Base-by-base conservation (phyloP, 2,113 vertebrate species). In the Syngnathus typhle region DNA sequence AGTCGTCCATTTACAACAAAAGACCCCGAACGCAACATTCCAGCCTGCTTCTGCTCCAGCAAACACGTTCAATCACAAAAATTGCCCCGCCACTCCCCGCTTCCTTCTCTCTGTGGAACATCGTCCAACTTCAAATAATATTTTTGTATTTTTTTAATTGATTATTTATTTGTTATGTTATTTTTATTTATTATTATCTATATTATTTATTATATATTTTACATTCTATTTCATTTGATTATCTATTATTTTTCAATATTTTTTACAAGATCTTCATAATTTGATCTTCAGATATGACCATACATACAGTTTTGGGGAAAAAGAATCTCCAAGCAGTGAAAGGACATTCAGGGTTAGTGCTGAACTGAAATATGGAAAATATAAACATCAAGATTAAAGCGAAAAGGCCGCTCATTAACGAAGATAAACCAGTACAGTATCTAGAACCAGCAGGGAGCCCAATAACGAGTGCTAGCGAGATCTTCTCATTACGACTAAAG, bases 41-140 rank as follows among this genome's bases (percentile, higher is more conserved):
- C 83, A 74, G 80, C 47, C 72, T 73, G 81, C 75, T 88, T 88
- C 85, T 78, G 78, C 85, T 87, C 81, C 85, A 86, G 75, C 84
- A 79, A 78, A 87, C 85, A 85, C 75, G 70, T 84, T 88, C 85
- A 87, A 84, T 87, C 79, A 73, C 65, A 0, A 72, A 69, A 80
- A 83, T 75, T 76, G 77, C 71, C 77, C 11, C 11, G 2, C 46
- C 1, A 1, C 16, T 16, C 4, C 15, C 73, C n/a, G 15, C 32
- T 32, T 18, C 36, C 13, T 16, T 7, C 55, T 15, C 55, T 9
- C 27, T 59, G 56, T 36, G 4, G 56, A 59, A 59, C 56, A 81
- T 1, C 4, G 60, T 70, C 8, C 39, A 39, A 39, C 39, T 39
- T 39, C 1, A 39, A 39, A 39, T 27, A 27, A 27, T 27, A 27